phyloP scores from a whole-genome alignment of 2,888 invertebrate genomes.

The Agriopis aurantiaria region DNA sequence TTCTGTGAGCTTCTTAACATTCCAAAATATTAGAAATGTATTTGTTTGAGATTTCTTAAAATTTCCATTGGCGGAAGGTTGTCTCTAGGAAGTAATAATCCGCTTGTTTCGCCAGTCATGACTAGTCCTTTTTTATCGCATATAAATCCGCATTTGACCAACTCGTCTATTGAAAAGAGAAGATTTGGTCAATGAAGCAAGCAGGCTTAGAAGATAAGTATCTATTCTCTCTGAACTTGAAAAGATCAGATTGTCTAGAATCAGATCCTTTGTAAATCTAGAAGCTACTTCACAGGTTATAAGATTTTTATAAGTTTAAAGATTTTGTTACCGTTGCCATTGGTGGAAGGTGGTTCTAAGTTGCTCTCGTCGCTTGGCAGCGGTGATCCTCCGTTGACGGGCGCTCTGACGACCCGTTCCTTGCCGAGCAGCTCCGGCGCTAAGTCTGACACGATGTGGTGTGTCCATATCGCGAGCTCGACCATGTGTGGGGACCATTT shows the following conservation, averaged over 20 bases:
- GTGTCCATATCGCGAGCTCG: slow-evolving; percentile 97
- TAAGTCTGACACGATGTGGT: slow-evolving; percentile 94
- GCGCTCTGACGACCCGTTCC: slow-evolving; percentile 86
- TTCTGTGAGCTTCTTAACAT: not conserved
- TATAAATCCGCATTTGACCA: too few species aligned
- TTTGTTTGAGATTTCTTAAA: slow-evolving; percentile 1
- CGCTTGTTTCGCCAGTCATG: not conserved
- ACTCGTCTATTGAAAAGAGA: too few species aligned
- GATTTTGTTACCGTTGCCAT: slow-evolving; percentile 78
- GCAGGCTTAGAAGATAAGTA: too few species aligned
- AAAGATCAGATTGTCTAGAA: too few species aligned
- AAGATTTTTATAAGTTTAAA: too few species aligned
- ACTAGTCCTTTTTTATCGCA: too few species aligned
- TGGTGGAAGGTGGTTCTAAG: slow-evolving; percentile 89
- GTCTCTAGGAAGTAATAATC: not conserved
- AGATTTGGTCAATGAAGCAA: too few species aligned
- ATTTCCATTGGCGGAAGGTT: not conserved
- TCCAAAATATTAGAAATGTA: not conserved
- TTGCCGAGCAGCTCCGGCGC: slow-evolving; percentile 94
- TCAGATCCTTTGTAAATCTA: too few species aligned
- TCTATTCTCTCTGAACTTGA: too few species aligned
- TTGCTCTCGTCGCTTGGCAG: slow-evolving; percentile 92
- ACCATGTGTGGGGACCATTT: slow-evolving; percentile 92
- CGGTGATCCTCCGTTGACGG: slow-evolving; percentile 83
- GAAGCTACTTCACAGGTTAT: too few species aligned